phyloP scores from a whole-genome alignment of 2,113 vertebrate genomes.

The Chascanopsetta lugubris region DNA sequence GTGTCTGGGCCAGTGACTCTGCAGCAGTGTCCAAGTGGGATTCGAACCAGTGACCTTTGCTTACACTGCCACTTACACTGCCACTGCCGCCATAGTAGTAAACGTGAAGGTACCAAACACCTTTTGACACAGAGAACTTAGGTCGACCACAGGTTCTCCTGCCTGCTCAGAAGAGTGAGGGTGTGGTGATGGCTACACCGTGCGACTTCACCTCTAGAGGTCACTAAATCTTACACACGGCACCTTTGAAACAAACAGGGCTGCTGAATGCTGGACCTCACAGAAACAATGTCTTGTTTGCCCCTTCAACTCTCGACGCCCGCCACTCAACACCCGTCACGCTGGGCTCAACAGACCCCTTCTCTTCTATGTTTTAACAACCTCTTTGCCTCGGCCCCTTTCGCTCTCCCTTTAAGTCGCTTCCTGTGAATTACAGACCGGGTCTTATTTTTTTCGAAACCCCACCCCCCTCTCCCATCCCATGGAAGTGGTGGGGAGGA shows the following conservation, averaged over 20 bases:
- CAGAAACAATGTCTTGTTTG: constrained; percentile 62
- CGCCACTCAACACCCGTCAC: constrained; percentile 47
- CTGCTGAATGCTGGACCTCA: constrained; percentile 15
- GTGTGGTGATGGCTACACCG: too few relatives aligned
- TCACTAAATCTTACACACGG: too few relatives aligned
- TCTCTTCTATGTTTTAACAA: constrained; percentile 75
- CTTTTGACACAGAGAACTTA: too few relatives aligned
- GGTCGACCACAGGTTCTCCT: too few relatives aligned
- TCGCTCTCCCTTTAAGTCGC: constrained; percentile 63
- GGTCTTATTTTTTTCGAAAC: constrained; percentile 64
- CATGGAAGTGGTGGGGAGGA: constrained; percentile 75
- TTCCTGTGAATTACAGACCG: constrained; percentile 76
- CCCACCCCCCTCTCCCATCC: constrained; percentile 48
- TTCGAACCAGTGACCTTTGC: too few relatives aligned
- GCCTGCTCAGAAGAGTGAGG: too few relatives aligned
- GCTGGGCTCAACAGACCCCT: constrained; percentile 54
- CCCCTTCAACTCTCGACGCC: constrained; percentile 28
- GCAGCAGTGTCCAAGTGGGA: too few relatives aligned
- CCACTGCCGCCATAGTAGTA: too few relatives aligned
- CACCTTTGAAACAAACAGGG: constrained; percentile 22
- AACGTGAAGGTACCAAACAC: too few relatives aligned
- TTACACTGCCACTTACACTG: too few relatives aligned
- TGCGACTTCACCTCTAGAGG: too few relatives aligned
- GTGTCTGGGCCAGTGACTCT: too few relatives aligned
- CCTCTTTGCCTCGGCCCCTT: constrained; percentile 63